Percentiles rank a stretch among this genome's conserved stretches.
These are phyloP conservation scores for Sphaerophoria rueppellii DNA, from an alignment of 2,888 invertebrate species.

Conservation along the genomic window DNA sequence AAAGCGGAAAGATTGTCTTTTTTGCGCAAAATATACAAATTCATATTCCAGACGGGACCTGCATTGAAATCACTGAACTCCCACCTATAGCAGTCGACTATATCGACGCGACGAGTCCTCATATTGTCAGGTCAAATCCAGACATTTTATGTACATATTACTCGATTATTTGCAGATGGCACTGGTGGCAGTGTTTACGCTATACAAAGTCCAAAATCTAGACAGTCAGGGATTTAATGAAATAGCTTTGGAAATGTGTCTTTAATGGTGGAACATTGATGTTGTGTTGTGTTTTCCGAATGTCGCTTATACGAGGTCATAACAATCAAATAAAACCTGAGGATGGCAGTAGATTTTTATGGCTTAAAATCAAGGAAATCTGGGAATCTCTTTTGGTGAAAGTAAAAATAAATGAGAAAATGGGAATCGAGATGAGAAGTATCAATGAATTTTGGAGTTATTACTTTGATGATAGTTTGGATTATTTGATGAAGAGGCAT, in stretches of 20 bases:
- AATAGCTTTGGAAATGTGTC: conserved; percentile 56
- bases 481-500: too few relatives aligned
- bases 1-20: conserved; percentile 50
- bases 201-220: conserved; percentile 26
- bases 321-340: conserved; percentile 66
- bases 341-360: conserved; percentile 59
- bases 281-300: conserved; percentile 60
- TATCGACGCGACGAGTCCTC: not conserved
- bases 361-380: not conserved
- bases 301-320: conserved; percentile 44
- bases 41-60: conserved; percentile 47
- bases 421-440: too few relatives aligned
- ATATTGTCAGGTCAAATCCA: conserved; percentile 47
- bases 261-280: conserved; percentile 55
- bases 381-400: too few relatives aligned
- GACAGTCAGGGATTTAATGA: conserved; percentile 53
- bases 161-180: conserved; percentile 68
- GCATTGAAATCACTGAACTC: conserved; percentile 52
- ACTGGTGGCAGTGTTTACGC: not conserved
- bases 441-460: too few relatives aligned
- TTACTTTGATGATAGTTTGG: too few relatives aligned
- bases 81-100: not conserved
- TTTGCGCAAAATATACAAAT: not conserved
- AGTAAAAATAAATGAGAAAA: too few relatives aligned
- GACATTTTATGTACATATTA: conserved; percentile 22